A percentile compares a stretch with the other conserved stretches of the same genome.
phyloP scores from a whole-genome alignment of 1,140 invertebrate species.

The Asobara japonica region DNA sequence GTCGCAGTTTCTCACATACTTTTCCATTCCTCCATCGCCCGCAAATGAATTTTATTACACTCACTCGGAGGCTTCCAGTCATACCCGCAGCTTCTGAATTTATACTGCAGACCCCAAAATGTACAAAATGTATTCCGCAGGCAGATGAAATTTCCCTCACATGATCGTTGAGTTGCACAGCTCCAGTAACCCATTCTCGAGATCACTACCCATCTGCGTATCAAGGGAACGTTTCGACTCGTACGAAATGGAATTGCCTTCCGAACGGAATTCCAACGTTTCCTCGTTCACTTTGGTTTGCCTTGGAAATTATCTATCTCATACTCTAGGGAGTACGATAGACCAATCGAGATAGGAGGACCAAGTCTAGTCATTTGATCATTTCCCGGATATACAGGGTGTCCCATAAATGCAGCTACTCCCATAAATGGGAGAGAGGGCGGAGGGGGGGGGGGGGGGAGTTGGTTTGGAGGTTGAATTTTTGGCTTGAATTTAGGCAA shows the following conservation, averaged over 20 bases:
- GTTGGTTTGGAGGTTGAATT: too few species aligned
- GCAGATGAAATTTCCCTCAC: slow-evolving; percentile 1
- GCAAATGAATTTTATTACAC: too few species aligned
- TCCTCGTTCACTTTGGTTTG: slow-evolving; percentile 21
- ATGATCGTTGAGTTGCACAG: not conserved
- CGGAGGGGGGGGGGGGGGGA: too few species aligned
- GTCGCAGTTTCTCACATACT: too few species aligned
- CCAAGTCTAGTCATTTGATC: not conserved
- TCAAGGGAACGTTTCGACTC: slow-evolving; percentile 12
- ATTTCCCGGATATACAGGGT: not conserved
- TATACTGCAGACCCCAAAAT: not conserved
- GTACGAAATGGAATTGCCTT: slow-evolving; percentile 12
- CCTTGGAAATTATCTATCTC: slow-evolving; percentile 11
- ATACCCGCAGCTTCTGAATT: too few species aligned
- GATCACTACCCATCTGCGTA: slow-evolving; percentile 10
- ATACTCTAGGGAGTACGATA: not conserved
- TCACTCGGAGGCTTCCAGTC: too few species aligned
- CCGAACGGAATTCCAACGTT: slow-evolving; percentile 14
- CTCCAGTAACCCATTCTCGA: not conserved
- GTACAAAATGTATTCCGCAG: not conserved
- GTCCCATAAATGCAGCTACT: too few species aligned
- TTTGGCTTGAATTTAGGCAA: too few species aligned
- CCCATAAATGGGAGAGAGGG: too few species aligned
- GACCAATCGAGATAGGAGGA: not conserved
- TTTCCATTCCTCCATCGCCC: too few species aligned